These are phyloP conservation scores for Bombus pyrosoma DNA, from an alignment of 1,140 invertebrate species.

Conservation along the genomic window DNA sequence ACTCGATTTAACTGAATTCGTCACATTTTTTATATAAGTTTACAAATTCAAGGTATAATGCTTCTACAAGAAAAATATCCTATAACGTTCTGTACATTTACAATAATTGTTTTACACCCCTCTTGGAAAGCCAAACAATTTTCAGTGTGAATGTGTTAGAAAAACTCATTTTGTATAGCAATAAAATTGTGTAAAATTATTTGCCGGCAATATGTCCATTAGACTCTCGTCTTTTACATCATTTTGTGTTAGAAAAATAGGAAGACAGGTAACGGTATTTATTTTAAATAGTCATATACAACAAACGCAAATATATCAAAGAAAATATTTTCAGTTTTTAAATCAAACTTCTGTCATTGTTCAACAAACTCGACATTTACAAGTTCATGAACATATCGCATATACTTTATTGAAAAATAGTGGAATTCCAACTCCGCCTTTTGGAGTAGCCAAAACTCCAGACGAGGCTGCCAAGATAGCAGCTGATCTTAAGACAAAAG, in stretches of 20 bases:
- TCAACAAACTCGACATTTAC: conserved; percentile 89
- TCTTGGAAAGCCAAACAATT: neutral
- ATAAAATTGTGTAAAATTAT: neutral
- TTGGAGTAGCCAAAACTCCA: conserved; percentile 93
- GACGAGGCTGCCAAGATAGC: conserved; percentile 93
- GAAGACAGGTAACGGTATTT: conserved; percentile 46
- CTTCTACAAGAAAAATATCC: neutral
- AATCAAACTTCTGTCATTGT: conserved; percentile 77
- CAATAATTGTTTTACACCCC: neutral
- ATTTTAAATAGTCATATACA: neutral
- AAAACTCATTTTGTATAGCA: neutral
- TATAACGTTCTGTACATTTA: neutral
- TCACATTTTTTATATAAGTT: neutral
- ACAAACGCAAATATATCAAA: neutral
- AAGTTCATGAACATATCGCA: conserved; percentile 97
- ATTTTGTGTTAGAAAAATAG: conserved; percentile 13
- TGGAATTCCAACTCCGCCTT: conserved; percentile 95
- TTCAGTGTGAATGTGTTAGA: neutral
- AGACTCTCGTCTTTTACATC: neutral
- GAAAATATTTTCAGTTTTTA: conserved; percentile 75
- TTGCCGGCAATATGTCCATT: conserved; percentile 3
- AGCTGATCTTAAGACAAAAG: conserved; percentile 89
- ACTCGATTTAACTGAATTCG: conserved; percentile 6
- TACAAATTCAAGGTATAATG: conserved; percentile 20
- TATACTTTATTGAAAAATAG: conserved; percentile 93